Evolutionary conservation across 1,140 invertebrate species (phyloP).

Genomic region (Nebria ingens): DNA sequence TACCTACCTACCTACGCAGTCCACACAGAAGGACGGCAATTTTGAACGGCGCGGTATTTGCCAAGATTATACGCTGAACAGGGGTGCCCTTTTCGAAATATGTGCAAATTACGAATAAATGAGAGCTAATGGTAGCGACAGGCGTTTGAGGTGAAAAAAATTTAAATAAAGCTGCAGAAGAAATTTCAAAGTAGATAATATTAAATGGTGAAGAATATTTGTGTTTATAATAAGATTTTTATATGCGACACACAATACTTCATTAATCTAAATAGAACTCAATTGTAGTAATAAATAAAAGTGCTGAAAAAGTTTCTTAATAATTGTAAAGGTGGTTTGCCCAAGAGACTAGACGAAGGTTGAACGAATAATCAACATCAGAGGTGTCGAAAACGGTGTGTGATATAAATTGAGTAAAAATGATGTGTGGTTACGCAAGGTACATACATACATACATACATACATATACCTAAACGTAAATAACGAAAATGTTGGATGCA

Average conservation of each 20-base stretch:
- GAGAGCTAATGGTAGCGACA: constrained; percentile 15
- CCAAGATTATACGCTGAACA: constrained; percentile 16
- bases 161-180: background rate
- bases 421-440: constrained; percentile 30
- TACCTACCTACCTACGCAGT: background rate
- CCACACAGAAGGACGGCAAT: constrained; percentile 3
- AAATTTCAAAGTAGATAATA: no score
- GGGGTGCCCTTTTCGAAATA: constrained; percentile 14
- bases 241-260: no score
- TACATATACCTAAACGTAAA: constrained; percentile 30
- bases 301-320: no score
- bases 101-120: constrained; percentile 17
- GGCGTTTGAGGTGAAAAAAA: constrained; percentile 14
- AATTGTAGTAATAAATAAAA: no score
- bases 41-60: constrained; percentile 12
- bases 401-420: constrained; percentile 22
- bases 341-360: no score
- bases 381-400: no score
- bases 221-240: no score
- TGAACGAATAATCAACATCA: constrained; percentile 3
- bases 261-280: no score
- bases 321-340: no score
- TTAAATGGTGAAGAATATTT: no score
- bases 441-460: no score
- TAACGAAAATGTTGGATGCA: constrained; percentile 32